Evolutionary conservation across 1,140 invertebrate genomes (phyloP).

Genomic region (Steinernema khuongi): DNA sequence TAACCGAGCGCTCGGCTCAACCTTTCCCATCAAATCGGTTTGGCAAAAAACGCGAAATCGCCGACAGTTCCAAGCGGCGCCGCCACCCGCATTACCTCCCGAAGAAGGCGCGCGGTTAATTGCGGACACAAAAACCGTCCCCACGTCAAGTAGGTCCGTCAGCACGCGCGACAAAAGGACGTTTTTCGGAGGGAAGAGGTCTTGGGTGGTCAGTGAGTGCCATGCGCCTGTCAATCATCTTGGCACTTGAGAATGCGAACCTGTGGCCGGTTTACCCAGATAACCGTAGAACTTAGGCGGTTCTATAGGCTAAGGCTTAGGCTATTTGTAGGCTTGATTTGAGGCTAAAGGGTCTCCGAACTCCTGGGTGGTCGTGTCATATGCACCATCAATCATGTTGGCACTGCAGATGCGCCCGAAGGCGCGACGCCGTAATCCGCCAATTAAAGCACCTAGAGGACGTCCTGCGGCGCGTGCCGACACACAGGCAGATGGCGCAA

Average conservation of each 20-base stretch:
- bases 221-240: too few relatives aligned
- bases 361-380: background rate
- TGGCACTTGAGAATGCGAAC: too few relatives aligned
- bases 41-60: background rate
- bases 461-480: too few relatives aligned
- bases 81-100: background rate
- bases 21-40: conserved; percentile 8
- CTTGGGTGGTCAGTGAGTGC: conserved; percentile 6
- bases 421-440: conserved; percentile 1
- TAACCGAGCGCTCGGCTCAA: background rate
- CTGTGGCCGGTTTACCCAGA: too few relatives aligned
- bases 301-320: too few relatives aligned
- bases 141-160: background rate
- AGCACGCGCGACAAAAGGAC: background rate
- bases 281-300: too few relatives aligned
- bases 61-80: background rate
- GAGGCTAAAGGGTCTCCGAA: too few relatives aligned
- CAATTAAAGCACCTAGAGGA: background rate
- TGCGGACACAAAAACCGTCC: background rate
- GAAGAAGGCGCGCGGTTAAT: background rate
- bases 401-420: conserved; percentile 10
- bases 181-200: background rate
- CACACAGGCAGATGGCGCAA: background rate
- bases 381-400: conserved; percentile 5
- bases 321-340: too few relatives aligned